Evolutionary conservation across 1,140 invertebrate genomes (phyloP), one percentile per base, ranked within the genome.

Genomic region (Zophobas atratus): DNA sequence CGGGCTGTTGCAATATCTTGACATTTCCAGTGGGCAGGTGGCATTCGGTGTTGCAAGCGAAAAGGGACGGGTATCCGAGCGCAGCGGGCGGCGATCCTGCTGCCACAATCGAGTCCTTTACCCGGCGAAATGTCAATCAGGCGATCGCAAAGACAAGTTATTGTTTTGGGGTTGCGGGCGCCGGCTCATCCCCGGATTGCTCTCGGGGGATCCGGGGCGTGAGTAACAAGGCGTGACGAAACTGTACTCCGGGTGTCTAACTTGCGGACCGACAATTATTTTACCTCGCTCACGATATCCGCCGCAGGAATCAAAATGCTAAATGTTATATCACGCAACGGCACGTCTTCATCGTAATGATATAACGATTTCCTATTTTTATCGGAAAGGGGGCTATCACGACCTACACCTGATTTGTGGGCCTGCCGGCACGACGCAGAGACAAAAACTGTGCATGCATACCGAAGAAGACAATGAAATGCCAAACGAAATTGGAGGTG

Each of bases 241-340:
- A 73, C 77, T 79, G 78, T 77, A 75, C 70, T 77, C 38, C 41
- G 77, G 56, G 60, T 67, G 20, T 67, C 60, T 75, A 77, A 80
- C 70, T 80, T 80, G 75, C 81, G 73, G 80, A 71, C 81, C 77
- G 60, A 77, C 81, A 81, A 81, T 81, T 81, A 81, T 81, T 81
- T 80, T 80, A 80, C 79, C 81, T 80, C 79, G 77, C 79, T 79
- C 81, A 81, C 79, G 81, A 81, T 75, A 80, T 77, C 79, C 77
- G 79, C 74, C 70, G 75, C 36, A 43, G 75, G 76, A 78, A 72
- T 76, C 53, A 60, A 78, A 81, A 80, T 70, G 76, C 63, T 80
- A 77, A 80, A 81, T 80, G 81, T 76, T 77, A 80, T 76, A 79
- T 81, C 81, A 81, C 81, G 81, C 81, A 79, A 81, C 56, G 56